Evolutionary conservation across 2,888 invertebrate genomes (phyloP).

Genomic region (Drosophila ustulata): DNA sequence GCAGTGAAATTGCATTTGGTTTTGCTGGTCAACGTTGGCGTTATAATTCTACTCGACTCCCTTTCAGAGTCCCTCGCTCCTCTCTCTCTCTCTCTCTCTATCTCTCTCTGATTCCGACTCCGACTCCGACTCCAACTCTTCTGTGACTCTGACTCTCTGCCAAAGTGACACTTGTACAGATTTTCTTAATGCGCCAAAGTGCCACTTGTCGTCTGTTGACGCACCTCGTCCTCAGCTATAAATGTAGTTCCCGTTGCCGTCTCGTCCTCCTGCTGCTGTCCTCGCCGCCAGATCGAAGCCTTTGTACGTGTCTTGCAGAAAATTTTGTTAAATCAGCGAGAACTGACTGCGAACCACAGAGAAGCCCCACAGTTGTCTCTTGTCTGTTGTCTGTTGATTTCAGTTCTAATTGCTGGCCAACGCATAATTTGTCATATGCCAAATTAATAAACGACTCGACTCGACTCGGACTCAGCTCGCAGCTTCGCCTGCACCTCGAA

Average conservation of each 20-base stretch:
- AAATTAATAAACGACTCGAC: conserved; percentile 74
- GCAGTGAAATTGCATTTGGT: conserved; percentile 64
- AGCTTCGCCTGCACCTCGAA: conserved; percentile 38
- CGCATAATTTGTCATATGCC: conserved; percentile 79
- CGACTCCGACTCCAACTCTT: conserved; percentile 5
- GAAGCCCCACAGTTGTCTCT: conserved; percentile 37
- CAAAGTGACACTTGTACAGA: conserved; percentile 81
- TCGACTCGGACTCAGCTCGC: conserved; percentile 13
- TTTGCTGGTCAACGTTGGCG: conserved; percentile 67
- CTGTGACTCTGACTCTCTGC: conserved; percentile 45
- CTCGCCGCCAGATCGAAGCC: conserved; percentile 64
- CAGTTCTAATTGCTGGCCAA: conserved; percentile 71
- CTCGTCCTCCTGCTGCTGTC: conserved; percentile 6
- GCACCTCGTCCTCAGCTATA: conserved; percentile 50
- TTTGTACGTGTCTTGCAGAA: conserved; percentile 67
- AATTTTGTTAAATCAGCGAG: conserved; percentile 74
- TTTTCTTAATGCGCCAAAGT: conserved; percentile 81
- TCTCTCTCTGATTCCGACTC: neutral
- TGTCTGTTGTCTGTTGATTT: conserved; percentile 42
- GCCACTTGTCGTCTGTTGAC: conserved; percentile 81
- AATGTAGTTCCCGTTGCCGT: neutral
- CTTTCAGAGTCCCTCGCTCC: neutral
- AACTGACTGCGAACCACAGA: conserved; percentile 24
- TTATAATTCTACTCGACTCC: conserved; percentile 65
- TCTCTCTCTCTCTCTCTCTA: neutral